Conservation (phyloP, 2,113 vertebrate species). For the Hydropotes inermis region DNA sequence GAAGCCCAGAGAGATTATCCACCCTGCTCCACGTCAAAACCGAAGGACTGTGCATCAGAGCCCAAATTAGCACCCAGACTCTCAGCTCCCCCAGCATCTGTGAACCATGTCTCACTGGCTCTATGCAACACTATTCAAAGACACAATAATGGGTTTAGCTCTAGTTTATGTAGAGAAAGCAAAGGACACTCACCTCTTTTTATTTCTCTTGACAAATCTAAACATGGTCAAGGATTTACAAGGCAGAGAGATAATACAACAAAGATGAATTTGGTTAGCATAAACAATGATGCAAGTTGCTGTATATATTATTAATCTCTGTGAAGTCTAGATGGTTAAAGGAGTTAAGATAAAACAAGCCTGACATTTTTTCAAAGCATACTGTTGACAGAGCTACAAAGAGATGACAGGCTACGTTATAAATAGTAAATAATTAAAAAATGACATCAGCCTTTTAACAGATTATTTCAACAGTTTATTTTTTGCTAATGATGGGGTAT, state of each 20-base stretch:
- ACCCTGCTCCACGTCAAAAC: background rate
- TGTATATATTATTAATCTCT: background rate
- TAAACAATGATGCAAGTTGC: background rate
- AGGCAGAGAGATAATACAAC: background rate
- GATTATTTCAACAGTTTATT: conserved; percentile 67
- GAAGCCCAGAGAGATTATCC: background rate
- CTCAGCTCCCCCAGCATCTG: too few species aligned
- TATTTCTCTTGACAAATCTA: background rate
- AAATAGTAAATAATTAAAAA: background rate
- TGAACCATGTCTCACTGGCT: background rate
- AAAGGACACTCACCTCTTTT: background rate
- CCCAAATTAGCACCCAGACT: background rate
- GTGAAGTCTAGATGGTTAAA: conserved; percentile 7
- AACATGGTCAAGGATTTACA: background rate
- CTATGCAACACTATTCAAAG: background rate
- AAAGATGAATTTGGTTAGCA: background rate
- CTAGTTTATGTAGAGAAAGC: background rate
- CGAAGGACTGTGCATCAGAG: background rate
- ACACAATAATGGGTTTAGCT: background rate
- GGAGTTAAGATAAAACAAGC: conserved; percentile 3
- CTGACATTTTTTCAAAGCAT: background rate
- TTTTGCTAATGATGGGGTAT: conserved; percentile 58
- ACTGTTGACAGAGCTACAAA: background rate
- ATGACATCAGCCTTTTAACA: conserved; percentile 30
- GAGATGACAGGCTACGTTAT: background rate